Evolutionary conservation across 1,140 invertebrate genomes (phyloP).

Genomic region (Leptestheria dahalacensis): DNA sequence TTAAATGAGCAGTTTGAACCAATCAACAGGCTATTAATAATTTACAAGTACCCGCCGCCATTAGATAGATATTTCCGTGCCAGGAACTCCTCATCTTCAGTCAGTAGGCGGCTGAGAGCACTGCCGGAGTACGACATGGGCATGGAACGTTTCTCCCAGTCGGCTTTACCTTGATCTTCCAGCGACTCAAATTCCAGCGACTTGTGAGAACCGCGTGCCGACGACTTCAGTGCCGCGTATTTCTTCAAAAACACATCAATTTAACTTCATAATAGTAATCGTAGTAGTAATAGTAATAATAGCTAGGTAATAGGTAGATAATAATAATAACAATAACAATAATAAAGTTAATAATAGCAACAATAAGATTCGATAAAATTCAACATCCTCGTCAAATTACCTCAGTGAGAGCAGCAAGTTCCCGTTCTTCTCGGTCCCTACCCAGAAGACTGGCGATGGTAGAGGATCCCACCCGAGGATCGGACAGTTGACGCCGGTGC

Average conservation of each 20-base stretch:
- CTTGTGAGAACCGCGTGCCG: conserved; percentile 29
- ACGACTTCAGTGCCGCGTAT: conserved; percentile 17
- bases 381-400: not conserved
- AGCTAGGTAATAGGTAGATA: too few species aligned
- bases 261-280: too few species aligned
- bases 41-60: not conserved
- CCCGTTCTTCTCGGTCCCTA: conserved; percentile 3
- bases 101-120: conserved; percentile 11
- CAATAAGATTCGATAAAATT: too few species aligned
- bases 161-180: conserved; percentile 24
- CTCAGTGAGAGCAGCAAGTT: not conserved
- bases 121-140: conserved; percentile 13
- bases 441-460: not conserved
- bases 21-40: not conserved
- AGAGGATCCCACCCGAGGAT: conserved; percentile 28
- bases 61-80: not conserved
- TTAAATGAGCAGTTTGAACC: not conserved
- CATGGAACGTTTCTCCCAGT: conserved; percentile 8
- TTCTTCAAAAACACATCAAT: conserved; percentile 22
- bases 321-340: too few species aligned
- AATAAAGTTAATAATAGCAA: too few species aligned
- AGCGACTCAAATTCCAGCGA: conserved; percentile 35
- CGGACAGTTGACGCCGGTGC: conserved; percentile 35
- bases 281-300: too few species aligned
- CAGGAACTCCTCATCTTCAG: conserved; percentile 13